A percentile compares a stretch with the other conserved stretches of the same genome.
Conservation (phyloP, 2,797 vertebrate genomes). For the Pelobates cultripes region DNA sequence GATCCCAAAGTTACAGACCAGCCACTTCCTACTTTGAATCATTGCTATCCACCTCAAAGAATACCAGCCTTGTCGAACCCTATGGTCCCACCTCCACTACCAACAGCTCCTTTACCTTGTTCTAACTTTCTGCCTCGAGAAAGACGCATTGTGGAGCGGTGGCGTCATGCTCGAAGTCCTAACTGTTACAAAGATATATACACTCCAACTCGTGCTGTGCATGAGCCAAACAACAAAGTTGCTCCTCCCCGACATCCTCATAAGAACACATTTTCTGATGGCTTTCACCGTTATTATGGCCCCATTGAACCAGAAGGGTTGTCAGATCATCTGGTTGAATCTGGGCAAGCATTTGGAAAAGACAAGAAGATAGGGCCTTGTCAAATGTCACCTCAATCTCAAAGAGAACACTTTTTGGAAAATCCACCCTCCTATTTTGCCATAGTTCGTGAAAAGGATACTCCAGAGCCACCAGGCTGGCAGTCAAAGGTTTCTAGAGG, state of each 20-base stretch:
- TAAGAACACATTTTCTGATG: conserved; percentile 77
- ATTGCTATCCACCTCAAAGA: conserved; percentile 74
- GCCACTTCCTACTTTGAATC: conserved; percentile 80
- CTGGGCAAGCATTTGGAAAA: conserved; percentile 80
- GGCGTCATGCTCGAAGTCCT: conserved; percentile 72
- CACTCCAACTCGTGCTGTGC: conserved; percentile 48
- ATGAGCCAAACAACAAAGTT: conserved; percentile 56
- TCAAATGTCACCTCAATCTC: conserved; percentile 83
- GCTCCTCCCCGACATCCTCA: conserved; percentile 59
- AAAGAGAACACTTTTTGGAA: conserved; percentile 75
- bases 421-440: conserved; percentile 88
- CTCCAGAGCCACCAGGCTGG: conserved; percentile 57
- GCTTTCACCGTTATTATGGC: conserved; percentile 92
- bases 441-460: conserved; percentile 80
- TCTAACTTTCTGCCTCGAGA: conserved; percentile 84
- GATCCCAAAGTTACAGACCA: conserved; percentile 76
- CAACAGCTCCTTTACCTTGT: conserved; percentile 75
- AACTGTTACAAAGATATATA: conserved; percentile 60
- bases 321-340: conserved; percentile 73
- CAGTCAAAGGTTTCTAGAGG: conserved; percentile 58
- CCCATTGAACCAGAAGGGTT: conserved; percentile 92
- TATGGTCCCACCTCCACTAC: conserved; percentile 75
- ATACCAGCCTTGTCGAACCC: conserved; percentile 76
- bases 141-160: conserved; percentile 85
- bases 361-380: conserved; percentile 75